A percentile compares a stretch with the other conserved stretches of the same genome.
Evolutionary conservation across 2,113 vertebrate genomes (phyloP).

Genomic region (Lonchura striata): DNA sequence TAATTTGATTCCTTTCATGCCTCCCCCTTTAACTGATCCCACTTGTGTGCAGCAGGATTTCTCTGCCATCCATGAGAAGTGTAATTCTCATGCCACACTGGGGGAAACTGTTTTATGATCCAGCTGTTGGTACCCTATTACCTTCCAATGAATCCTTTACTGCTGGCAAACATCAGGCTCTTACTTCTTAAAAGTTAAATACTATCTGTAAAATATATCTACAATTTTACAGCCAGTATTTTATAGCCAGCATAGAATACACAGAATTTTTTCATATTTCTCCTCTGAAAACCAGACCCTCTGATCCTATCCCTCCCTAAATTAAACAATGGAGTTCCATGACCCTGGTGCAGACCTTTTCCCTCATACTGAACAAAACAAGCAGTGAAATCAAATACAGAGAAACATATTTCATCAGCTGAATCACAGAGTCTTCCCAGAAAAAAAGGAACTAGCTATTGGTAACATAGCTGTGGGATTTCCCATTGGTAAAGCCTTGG

Average conservation of each 20-base stretch:
- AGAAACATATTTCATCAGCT: not conserved
- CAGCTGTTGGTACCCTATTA: not conserved
- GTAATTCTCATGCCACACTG: not conserved
- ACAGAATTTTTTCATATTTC: not conserved
- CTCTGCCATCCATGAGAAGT: not conserved
- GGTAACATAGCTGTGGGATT: not conserved
- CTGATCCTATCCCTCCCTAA: not conserved
- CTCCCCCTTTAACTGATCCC: not conserved
- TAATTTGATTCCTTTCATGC: not conserved
- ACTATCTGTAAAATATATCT: not conserved
- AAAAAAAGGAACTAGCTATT: not conserved
- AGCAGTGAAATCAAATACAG: not conserved
- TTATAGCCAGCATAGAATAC: not conserved
- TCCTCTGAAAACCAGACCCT: not conserved
- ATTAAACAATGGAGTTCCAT: not conserved
- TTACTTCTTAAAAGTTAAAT: not conserved
- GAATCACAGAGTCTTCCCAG: not conserved
- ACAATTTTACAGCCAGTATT: not conserved
- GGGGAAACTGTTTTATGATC: not conserved
- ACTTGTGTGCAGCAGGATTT: not conserved
- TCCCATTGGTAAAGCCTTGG: not conserved
- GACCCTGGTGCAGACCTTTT: not conserved
- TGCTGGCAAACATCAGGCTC: not conserved
- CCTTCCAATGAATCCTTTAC: not conserved
- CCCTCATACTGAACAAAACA: not conserved